Evolutionary conservation across 2,888 invertebrate species (phyloP).

Genomic region (Elaeidobius kamerunicus): DNA sequence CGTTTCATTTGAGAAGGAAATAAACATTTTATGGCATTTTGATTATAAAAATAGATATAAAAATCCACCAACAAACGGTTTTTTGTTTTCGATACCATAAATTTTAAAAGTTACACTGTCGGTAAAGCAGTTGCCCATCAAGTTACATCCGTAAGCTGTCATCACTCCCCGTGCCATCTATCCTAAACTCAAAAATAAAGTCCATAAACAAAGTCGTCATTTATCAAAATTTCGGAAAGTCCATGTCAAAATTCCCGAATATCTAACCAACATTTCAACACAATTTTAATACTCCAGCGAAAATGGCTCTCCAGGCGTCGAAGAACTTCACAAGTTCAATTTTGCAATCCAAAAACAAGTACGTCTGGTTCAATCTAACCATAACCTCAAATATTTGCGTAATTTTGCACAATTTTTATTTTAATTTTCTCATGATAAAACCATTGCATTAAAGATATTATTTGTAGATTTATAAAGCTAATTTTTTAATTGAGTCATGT

Average conservation of each 20-base stretch:
- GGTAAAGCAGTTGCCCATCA: no score
- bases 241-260: constrained; percentile 22
- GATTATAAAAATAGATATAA: no score
- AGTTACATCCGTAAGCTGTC: no score
- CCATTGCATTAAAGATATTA: no score
- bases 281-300: constrained; percentile 13
- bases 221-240: constrained; percentile 18
- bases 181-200: background rate
- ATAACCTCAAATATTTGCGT: constrained; percentile 18
- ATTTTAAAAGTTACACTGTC: no score
- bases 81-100: no score
- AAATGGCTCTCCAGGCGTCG: constrained; percentile 33
- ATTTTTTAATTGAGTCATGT: no score
- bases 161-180: no score
- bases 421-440: background rate
- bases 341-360: constrained; percentile 33
- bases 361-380: constrained; percentile 26
- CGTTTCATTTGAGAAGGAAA: no score
- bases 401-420: constrained; percentile 5
- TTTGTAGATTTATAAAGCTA: no score
- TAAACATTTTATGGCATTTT: no score
- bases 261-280: constrained; percentile 18
- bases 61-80: no score
- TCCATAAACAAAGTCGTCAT: constrained; percentile 15
- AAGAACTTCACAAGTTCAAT: constrained; percentile 31